Evolutionary conservation across 2,113 vertebrate species (phyloP).

Genomic region (Pterocles burchelli): DNA sequence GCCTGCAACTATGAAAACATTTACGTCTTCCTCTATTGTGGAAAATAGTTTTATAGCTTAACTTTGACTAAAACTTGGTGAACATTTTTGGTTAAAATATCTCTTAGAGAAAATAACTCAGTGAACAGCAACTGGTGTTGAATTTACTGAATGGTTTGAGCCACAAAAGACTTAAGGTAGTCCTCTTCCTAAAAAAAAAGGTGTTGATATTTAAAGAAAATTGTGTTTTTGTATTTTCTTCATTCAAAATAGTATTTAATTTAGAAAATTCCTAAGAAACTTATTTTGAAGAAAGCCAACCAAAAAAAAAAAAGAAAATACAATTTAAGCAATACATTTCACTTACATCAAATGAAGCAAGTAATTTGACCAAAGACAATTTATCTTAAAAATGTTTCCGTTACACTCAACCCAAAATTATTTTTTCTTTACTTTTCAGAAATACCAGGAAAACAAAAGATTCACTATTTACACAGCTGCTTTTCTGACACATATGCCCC

Average conservation of each 20-base stretch:
- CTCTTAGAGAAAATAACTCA: neutral
- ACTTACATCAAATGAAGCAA: neutral
- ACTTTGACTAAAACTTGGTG: neutral
- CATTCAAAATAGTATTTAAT: neutral
- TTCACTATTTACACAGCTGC: conserved; percentile 50
- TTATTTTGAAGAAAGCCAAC: neutral
- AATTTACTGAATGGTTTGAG: neutral
- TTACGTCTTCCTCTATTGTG: neutral
- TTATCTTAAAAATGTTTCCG: neutral
- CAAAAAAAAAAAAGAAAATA: neutral
- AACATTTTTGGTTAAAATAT: neutral
- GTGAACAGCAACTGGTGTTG: neutral
- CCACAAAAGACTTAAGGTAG: neutral
- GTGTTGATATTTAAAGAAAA: neutral
- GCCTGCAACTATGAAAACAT: neutral
- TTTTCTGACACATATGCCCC: conserved; percentile 15
- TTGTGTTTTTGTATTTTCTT: neutral
- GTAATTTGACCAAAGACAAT: neutral
- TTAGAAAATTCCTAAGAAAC: neutral
- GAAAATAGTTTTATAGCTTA: neutral
- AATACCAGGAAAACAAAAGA: conserved; percentile 24
- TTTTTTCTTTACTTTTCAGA: conserved; percentile 10
- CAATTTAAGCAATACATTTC: neutral
- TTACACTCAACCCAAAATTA: neutral
- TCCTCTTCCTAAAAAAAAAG: neutral